phyloP scores from a whole-genome alignment of 1,140 invertebrate species.

The Anoplolepis gracilipes region DNA sequence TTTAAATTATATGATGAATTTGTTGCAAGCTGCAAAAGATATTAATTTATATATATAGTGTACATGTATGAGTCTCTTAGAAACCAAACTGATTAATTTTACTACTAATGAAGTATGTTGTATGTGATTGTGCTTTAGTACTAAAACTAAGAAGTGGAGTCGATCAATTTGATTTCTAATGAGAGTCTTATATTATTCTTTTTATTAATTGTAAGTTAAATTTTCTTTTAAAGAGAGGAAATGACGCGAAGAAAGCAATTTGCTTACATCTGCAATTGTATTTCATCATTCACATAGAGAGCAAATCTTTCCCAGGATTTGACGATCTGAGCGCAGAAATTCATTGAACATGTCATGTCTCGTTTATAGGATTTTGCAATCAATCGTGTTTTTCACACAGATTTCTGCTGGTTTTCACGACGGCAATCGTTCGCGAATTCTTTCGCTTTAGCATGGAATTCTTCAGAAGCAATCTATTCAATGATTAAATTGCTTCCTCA shows the following conservation, averaged over 20 bases:
- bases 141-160: too few species aligned
- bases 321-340: neutral
- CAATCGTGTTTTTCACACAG: neutral
- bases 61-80: too few species aligned
- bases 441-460: constrained; percentile 12
- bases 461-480: constrained; percentile 20
- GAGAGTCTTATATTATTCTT: neutral
- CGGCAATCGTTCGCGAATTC: neutral
- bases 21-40: neutral
- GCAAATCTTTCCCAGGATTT: neutral
- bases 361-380: constrained; percentile 5
- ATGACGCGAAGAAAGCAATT: neutral
- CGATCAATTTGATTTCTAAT: too few species aligned
- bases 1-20: neutral
- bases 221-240: neutral
- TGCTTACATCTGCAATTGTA: neutral
- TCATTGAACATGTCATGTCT: neutral
- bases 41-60: neutral
- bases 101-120: too few species aligned
- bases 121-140: too few species aligned
- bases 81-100: too few species aligned
- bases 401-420: neutral
- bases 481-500: constrained; percentile 38
- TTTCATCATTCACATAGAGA: neutral
- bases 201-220: neutral